Evolutionary conservation across 2,888 invertebrate species (phyloP).

Genomic region (Drosophila multiciliata): DNA sequence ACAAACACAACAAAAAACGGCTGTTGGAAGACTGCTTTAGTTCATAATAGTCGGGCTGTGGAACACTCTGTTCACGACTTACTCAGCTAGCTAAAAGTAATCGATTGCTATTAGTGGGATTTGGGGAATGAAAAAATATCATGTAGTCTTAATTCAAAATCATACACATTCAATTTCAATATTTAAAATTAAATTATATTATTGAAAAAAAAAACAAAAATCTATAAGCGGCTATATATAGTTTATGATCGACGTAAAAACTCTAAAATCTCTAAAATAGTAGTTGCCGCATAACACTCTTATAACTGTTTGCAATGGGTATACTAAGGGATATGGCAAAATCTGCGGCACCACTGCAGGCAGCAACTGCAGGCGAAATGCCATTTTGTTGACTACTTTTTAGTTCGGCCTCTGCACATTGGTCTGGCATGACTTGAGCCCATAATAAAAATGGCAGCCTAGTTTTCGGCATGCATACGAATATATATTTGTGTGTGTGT

Average conservation of each 20-base stretch:
- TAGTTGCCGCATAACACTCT: neutral
- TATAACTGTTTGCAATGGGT: neutral
- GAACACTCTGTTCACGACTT: neutral
- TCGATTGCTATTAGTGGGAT: neutral
- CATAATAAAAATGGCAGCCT: constrained; percentile 58
- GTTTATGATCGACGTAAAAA: neutral
- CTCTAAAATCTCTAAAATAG: neutral
- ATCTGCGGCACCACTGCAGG: constrained; percentile 20
- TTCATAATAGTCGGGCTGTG: neutral
- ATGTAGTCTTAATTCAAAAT: neutral
- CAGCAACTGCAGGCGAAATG: constrained; percentile 52
- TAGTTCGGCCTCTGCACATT: constrained; percentile 11
- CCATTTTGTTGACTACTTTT: constrained; percentile 55
- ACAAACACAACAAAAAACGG: constrained; percentile 37
- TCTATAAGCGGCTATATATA: neutral
- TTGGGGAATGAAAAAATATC: neutral
- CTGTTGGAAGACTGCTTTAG: neutral
- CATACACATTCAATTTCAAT: neutral
- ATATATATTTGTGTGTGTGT: neutral
- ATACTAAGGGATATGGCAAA: neutral
- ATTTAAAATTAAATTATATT: neutral
- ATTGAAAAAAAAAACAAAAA: neutral
- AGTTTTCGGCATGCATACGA: constrained; percentile 56
- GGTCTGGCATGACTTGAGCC: constrained; percentile 49
- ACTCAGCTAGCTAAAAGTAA: too few relatives aligned